phyloP scores from a whole-genome alignment of 2,797 vertebrate species.

The Halcyon leucocephala region DNA sequence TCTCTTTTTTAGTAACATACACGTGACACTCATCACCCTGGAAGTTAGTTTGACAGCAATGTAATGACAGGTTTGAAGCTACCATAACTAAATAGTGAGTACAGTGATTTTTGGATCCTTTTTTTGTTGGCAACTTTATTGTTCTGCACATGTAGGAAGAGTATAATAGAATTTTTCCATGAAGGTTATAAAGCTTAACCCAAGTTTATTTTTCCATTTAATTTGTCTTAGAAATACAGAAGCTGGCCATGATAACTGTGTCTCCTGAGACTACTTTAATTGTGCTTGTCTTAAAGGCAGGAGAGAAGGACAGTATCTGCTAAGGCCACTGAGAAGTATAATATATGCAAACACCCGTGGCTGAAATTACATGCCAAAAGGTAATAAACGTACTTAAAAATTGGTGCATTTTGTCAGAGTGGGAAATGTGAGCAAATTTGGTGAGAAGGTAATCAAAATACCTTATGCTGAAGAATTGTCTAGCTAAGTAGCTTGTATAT shows the following conservation, averaged over 20 bases:
- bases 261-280: conserved; percentile 18
- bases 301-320: not conserved
- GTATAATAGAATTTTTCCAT: not conserved
- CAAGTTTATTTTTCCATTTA: conserved; percentile 36
- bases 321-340: conserved; percentile 24
- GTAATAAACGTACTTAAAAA: conserved; percentile 40
- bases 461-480: not conserved
- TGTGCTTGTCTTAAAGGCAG: not conserved
- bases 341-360: not conserved
- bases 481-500: not conserved
- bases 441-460: conserved; percentile 1
- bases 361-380: conserved; percentile 37
- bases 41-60: not conserved
- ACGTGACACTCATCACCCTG: not conserved
- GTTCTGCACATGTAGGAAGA: not conserved
- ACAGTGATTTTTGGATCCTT: not conserved
- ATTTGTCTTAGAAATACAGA: conserved; percentile 43
- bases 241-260: not conserved
- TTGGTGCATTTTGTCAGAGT: not conserved
- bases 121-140: not conserved
- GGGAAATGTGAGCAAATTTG: not conserved
- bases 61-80: not conserved
- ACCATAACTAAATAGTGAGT: not conserved
- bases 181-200: not conserved
- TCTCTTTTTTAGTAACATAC: not conserved